Percentiles rank a stretch among this genome's conserved stretches.
These are phyloP conservation scores for Callosobruchus maculatus DNA, from an alignment of 2,888 invertebrate genomes.

Conservation along the genomic window DNA sequence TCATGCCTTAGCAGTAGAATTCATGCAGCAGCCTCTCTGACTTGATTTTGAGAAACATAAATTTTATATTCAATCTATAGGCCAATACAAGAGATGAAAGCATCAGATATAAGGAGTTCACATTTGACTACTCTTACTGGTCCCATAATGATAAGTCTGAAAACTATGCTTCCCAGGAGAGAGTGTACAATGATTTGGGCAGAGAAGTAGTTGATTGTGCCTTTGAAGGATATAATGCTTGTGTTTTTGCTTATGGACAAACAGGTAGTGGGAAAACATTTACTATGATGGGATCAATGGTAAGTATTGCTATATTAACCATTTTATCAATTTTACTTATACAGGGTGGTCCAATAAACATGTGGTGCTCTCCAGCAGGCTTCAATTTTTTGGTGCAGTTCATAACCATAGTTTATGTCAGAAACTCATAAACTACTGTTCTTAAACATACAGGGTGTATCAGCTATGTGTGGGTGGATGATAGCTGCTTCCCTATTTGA, in stretches of 20 bases:
- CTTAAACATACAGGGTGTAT: too few species aligned
- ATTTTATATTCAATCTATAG: conserved; percentile 26
- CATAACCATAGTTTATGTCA: too few species aligned
- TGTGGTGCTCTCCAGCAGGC: too few species aligned
- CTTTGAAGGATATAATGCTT: conserved; percentile 83
- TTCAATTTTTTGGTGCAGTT: too few species aligned
- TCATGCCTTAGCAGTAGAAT: too few species aligned
- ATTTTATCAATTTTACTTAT: too few species aligned
- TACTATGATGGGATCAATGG: conserved; percentile 85
- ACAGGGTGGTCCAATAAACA: too few species aligned
- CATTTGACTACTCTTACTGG: conserved; percentile 88
- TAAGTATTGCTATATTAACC: conserved; percentile 45
- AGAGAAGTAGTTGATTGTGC: conserved; percentile 77
- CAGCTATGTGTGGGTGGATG: too few species aligned
- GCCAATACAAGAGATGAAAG: conserved; percentile 46
- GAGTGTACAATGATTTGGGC: conserved; percentile 73
- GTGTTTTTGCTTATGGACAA: conserved; percentile 89
- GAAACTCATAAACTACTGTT: too few species aligned
- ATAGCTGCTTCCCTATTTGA: too few species aligned
- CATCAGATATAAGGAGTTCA: conserved; percentile 73
- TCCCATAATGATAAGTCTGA: conserved; percentile 67
- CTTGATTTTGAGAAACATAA: too few species aligned
- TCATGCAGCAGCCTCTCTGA: too few species aligned
- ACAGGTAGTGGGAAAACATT: conserved; percentile 89
- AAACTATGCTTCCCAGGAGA: conserved; percentile 77